Evolutionary conservation across 2,888 invertebrate genomes (phyloP), one percentile per base, ranked within the genome.

Genomic region (Rapana venosa): DNA sequence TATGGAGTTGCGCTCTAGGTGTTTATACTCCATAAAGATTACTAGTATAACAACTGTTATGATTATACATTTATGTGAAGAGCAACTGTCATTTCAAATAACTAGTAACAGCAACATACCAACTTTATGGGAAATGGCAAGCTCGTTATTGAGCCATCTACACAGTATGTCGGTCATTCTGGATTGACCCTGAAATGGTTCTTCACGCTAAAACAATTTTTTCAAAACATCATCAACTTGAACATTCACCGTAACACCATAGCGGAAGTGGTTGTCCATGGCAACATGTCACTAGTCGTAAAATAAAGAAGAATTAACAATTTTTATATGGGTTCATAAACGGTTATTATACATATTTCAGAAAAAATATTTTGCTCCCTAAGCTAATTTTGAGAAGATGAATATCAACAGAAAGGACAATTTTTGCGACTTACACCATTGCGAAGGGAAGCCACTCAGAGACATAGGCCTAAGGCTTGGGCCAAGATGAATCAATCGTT

Each of bases 131-230:
- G 96, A 95, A 77, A 96, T 87, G 58, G 94, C 92, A 0, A 96
- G 94, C 93, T 96, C 96, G 92, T 94, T 93, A 91, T 96, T 96
- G 90, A 96, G 93, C 96, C 96, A 96, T 79, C 94, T 93, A 91
- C 95, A 95, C n/a, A 96, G 90, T 90, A 96, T 96, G 85, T 96
- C 95, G 58, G 96, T 96, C 96, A 96, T 96, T 89, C 92, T 95
- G 87, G 36, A 81, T 22, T 58, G 58, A 58, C 36, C 47, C 30
- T 26, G 47, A 15, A 58, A 88, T 22, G 26, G 84, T 30, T 47
- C 11, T 83, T 47, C 17, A 58, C 15, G 77, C 13, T 79, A 79
- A 35, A 32, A 79, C 79, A 85, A 47, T 2, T 15, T 85, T 26
- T 85, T 58, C 26, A 15, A 85, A 56, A 30, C 0, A 84, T 30